Percentiles rank a stretch among this genome's conserved stretches.
Evolutionary conservation across 2,113 vertebrate species (phyloP).

Genomic region (Calidris pugnax): DNA sequence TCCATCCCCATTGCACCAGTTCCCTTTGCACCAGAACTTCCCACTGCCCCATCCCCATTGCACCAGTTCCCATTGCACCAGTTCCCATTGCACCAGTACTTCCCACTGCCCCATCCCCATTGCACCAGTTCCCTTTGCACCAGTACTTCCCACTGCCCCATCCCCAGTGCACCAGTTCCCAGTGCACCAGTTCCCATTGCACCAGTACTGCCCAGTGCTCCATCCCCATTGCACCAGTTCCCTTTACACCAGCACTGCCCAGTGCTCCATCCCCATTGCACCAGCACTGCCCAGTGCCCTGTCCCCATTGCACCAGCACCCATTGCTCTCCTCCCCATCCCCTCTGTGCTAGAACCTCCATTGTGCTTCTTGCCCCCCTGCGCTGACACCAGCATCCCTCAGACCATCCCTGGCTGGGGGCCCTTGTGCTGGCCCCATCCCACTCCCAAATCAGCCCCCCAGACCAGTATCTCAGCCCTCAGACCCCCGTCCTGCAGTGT

Average conservation of each 20-base stretch:
- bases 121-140: background rate
- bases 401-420: background rate
- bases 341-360: no score
- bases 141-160: background rate
- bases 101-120: background rate
- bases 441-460: background rate
- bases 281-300: no score
- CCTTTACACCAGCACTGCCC: background rate
- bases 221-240: no score
- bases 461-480: no score
- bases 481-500: background rate
- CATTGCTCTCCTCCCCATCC: background rate
- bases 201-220: background rate
- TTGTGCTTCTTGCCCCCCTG: background rate
- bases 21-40: no score
- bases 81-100: background rate
- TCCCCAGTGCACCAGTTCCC: no score
- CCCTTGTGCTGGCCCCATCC: background rate
- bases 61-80: no score
- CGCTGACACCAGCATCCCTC: background rate
- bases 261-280: background rate
- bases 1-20: no score
- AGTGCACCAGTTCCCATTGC: background rate
- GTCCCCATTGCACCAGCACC: background rate
- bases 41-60: no score